Evolutionary conservation across 2,888 invertebrate species (phyloP).

Genomic region (Eilema sororculum): DNA sequence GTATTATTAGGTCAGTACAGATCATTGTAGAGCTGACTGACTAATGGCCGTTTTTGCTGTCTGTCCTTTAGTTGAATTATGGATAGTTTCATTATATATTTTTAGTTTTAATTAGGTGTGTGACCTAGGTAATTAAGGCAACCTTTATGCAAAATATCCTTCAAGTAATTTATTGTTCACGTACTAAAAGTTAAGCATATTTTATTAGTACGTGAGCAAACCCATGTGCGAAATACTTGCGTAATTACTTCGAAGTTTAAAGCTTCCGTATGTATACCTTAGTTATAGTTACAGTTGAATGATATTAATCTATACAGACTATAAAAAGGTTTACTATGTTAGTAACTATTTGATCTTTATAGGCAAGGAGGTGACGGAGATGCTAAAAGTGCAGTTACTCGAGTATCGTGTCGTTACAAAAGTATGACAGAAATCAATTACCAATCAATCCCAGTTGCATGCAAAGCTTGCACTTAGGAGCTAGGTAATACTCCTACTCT

Average conservation of each 20-base stretch:
- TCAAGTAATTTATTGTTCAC: slow-evolving; percentile 37
- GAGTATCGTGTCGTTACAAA: too few relatives aligned
- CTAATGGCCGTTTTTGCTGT: slow-evolving; percentile 15
- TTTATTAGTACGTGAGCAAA: slow-evolving; percentile 32
- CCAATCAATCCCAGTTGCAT: too few relatives aligned
- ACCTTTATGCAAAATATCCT: slow-evolving; percentile 45
- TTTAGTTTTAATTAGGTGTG: slow-evolving; percentile 36
- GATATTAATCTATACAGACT: background rate
- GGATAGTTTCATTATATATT: slow-evolving; percentile 24
- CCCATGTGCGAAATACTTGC: slow-evolving; percentile 24
- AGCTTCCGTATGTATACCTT: background rate
- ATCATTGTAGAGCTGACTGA: slow-evolving; percentile 34
- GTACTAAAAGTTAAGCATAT: slow-evolving; percentile 22
- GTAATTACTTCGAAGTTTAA: slow-evolving; percentile 8
- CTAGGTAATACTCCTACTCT: too few relatives aligned
- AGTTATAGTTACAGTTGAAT: background rate
- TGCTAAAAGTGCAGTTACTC: too few relatives aligned
- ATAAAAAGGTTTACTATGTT: background rate
- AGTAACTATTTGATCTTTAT: background rate
- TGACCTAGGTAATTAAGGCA: slow-evolving; percentile 37
- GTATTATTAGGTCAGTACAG: slow-evolving; percentile 57
- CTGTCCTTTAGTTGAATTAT: slow-evolving; percentile 30
- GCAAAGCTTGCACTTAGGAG: too few relatives aligned
- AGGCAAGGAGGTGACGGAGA: too few relatives aligned
- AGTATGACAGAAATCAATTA: background rate